Evolutionary conservation across 1,140 invertebrate species (phyloP).

Genomic region (Anastrepha obliqua): DNA sequence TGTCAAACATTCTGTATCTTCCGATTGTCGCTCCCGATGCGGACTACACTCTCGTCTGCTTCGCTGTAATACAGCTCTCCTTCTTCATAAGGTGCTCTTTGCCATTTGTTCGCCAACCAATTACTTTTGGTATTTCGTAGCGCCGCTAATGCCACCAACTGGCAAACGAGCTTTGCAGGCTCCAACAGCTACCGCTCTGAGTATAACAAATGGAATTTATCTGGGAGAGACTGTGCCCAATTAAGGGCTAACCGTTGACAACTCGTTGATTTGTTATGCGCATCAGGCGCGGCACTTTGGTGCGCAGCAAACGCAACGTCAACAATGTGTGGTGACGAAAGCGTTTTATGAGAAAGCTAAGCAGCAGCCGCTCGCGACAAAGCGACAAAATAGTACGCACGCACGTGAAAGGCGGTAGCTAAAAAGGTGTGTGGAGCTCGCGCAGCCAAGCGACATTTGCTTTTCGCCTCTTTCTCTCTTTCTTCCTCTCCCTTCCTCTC

Average conservation of each 20-base stretch:
- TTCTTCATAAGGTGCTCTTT: no score
- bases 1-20: background rate
- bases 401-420: background rate
- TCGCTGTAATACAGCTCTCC: no score
- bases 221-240: background rate
- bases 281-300: conserved; percentile 42
- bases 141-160: background rate
- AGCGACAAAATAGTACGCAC: background rate
- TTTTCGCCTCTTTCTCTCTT: background rate
- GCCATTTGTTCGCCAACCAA: no score
- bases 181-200: background rate
- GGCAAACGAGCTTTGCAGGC: background rate
- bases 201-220: background rate
- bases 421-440: background rate
- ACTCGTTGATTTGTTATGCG: conserved; percentile 20
- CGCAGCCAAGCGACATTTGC: background rate
- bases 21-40: no score
- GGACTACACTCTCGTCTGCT: no score
- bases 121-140: background rate
- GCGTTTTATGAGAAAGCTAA: background rate
- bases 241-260: background rate
- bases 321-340: background rate
- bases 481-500: background rate
- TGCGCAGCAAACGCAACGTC: conserved; percentile 17
- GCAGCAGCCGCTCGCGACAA: background rate